Evolutionary conservation across 2,888 invertebrate genomes (phyloP), one percentile per base, ranked within the genome.

Genomic region (Oligia latruncula): DNA sequence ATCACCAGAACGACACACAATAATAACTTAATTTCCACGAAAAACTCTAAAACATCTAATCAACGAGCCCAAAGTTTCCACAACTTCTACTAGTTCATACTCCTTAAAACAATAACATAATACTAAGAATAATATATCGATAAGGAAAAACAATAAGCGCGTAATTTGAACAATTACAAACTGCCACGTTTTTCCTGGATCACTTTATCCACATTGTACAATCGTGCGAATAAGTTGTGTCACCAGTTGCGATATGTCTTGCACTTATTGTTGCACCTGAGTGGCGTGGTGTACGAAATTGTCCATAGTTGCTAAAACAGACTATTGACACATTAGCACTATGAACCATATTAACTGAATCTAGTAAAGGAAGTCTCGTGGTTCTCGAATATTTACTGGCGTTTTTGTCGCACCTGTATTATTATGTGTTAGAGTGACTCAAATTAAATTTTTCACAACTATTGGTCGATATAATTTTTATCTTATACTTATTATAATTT

Each of bases 111-210:
- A 83, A 83, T 74, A 79, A 77, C 62, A 49, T 43, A 73, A 55
- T 74, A 80, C 76, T 67, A 75, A 13, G 80, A 81, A 85, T 80
- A 87, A 78, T 66, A 74, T 74, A 79, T 74, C 73, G 78, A 80
- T 73, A 82, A 77, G 80, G 73, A 86, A 88, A 87, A 86, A 80
- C 72, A 82, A 82, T 80, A 85, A 84, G 71, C 74, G 70, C 55
- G 52, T 68, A 73, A 66, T 79, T 76, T 73, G 66, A 87, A 73
- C 77, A 82, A 84, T 82, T 83, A 82, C 43, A 67, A 71, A 78
- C 20, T 23, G n/a, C 46, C 43, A 60, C 80, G 76, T 77, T 83
- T 81, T 83, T 82, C 76, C 82, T 73, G 58, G 29, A 60, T 29
- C 29, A 52, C 29, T 80, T 35, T 72, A 65, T 70, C 17, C 74